Conservation (phyloP, 2,797 vertebrate genomes). For the Tauraco hartlaubi region DNA sequence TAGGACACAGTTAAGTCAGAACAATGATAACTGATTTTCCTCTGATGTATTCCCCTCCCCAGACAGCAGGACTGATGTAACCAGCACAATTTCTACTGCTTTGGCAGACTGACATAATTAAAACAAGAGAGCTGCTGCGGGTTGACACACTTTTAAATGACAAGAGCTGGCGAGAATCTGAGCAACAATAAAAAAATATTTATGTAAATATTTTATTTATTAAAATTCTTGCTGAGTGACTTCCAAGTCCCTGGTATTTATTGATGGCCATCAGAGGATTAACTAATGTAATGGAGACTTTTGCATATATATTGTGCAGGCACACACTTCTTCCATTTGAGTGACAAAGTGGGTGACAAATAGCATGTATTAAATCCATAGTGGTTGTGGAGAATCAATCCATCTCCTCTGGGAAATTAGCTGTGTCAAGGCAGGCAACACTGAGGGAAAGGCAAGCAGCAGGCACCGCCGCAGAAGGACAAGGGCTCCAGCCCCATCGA, state of each 20-base stretch:
- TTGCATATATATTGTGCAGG: not conserved
- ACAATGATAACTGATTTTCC: not conserved
- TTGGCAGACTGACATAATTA: not conserved
- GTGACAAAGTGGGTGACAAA: conserved; percentile 40
- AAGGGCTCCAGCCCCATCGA: not conserved
- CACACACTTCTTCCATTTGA: not conserved
- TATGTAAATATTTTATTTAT: conserved; percentile 30
- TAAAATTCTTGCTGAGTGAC: not conserved
- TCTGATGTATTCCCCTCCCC: not conserved
- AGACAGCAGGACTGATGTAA: not conserved
- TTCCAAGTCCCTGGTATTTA: not conserved
- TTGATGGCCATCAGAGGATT: conserved; percentile 32
- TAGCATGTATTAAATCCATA: conserved; percentile 9
- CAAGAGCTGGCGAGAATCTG: not conserved
- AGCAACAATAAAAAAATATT: not conserved
- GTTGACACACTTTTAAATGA: not conserved
- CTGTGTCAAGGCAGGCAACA: not conserved
- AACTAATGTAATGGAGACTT: not conserved
- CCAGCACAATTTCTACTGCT: not conserved
- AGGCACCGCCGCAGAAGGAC: not conserved
- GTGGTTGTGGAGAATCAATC: conserved; percentile 12
- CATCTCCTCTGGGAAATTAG: conserved; percentile 50
- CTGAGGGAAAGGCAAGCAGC: not conserved
- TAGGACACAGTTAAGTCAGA: not conserved
- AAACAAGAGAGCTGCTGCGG: not conserved